phyloP scores from a whole-genome alignment of 1,140 invertebrate genomes.

The Halesus radiatus region DNA sequence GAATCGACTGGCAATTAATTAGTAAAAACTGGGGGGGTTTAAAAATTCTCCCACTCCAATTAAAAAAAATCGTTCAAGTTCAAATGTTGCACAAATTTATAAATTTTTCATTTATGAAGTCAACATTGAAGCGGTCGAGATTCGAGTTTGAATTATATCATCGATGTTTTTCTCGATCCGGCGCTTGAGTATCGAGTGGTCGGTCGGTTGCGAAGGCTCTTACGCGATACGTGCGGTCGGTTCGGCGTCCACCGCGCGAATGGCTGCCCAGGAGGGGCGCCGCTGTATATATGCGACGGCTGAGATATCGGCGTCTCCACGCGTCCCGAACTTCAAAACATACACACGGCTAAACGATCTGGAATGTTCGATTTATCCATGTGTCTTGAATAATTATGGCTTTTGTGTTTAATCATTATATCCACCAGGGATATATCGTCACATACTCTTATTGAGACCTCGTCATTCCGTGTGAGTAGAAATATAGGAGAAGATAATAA shows the following conservation, averaged over 20 bases:
- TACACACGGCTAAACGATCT: background rate
- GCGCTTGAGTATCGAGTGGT: background rate
- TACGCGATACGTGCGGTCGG: background rate
- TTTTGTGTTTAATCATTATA: too few relatives aligned
- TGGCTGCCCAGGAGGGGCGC: slow-evolving; percentile 4
- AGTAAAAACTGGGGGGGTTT: slow-evolving; percentile 13
- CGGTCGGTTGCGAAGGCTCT: too few relatives aligned
- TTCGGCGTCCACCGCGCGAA: slow-evolving; percentile 21
- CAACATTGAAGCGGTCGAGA: background rate
- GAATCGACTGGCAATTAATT: background rate
- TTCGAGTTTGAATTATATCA: background rate
- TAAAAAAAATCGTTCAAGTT: background rate
- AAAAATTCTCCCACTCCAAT: slow-evolving; percentile 9
- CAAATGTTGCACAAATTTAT: slow-evolving; percentile 1
- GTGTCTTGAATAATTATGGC: too few relatives aligned
- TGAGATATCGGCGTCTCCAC: background rate
- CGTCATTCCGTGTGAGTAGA: too few relatives aligned
- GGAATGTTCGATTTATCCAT: slow-evolving; percentile 5
- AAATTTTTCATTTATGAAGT: background rate
- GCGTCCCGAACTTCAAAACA: slow-evolving; percentile 33
- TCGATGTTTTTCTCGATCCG: slow-evolving; percentile 30
- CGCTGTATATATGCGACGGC: slow-evolving; percentile 27
- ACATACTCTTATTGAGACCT: too few relatives aligned
- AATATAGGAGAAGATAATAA: too few relatives aligned
- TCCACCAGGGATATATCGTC: too few relatives aligned